Percentiles rank a stretch among this genome's conserved stretches.
Conservation (phyloP, 2,888 invertebrate genomes). For the Phaedon cochleariae region DNA sequence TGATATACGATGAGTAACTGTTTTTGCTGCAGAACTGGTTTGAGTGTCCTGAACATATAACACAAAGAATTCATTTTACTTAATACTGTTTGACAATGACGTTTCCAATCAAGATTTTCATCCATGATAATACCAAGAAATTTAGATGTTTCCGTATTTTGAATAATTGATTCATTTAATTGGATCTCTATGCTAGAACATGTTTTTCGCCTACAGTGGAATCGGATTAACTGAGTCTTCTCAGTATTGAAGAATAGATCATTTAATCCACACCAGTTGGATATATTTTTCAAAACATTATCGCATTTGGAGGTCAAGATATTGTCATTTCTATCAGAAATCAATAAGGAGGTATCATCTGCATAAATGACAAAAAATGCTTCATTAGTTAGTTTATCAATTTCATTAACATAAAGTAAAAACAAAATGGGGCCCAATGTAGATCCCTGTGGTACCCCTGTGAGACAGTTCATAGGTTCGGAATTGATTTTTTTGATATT, state of each 20-base stretch:
- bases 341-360: neutral
- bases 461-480: no score
- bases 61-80: neutral
- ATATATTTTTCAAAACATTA: neutral
- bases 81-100: neutral
- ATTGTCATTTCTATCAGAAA: neutral
- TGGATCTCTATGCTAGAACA: neutral
- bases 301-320: neutral
- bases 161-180: neutral
- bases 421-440: neutral
- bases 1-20: neutral
- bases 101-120: neutral
- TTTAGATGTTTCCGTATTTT: neutral
- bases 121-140: neutral
- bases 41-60: neutral
- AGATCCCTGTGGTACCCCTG: no score
- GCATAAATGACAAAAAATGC: neutral
- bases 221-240: neutral
- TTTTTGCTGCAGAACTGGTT: neutral
- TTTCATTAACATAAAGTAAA: neutral
- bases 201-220: neutral
- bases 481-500: neutral
- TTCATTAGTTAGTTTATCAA: neutral
- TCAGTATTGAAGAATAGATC: neutral
- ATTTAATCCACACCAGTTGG: neutral